Base-by-base conservation (phyloP, 2,113 vertebrate genomes). In the Vireo altiloquus region DNA sequence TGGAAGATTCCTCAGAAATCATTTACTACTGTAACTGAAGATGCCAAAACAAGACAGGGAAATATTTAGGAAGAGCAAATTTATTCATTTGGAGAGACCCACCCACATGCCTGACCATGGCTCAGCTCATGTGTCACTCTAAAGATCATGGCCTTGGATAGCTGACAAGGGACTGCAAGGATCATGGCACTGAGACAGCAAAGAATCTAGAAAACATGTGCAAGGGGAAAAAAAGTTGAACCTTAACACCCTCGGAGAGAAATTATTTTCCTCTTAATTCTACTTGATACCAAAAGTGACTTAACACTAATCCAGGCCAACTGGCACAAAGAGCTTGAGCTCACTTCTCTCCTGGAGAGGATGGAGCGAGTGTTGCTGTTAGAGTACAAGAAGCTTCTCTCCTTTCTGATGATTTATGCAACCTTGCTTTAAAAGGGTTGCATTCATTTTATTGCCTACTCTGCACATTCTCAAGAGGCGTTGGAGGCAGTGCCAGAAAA, bases 401-500 rank as follows among this genome's bases (percentile, higher is more conserved):
- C 77, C 92, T 97, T 97, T 96, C 95, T 92, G 89, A 96, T 94
- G 88, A 97, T 97, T 98, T 98, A 96, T 61, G 35, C 95, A 97
- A 97, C 94, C 92, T 97, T 21, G 3, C 40, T 86, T 94, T 96
- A 81, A 70, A 70, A 72, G 94, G 59, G 85, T 84, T 93, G 60
- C 90, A 63, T 93, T 91, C 56, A 68, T 89, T 92, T 96, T 96
- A 96, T 89, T 97, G 95, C 96, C 90, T 94, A 94, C 93, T 96
- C 94, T 86, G 95, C 95, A 96, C 93, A 97, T 97, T 96, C 95
- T 96, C 94, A 75, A 86, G 82, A 94, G 53, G 94, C 93, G 93
- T 96, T 96, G 95, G 82, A 96, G 94, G 54, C 79, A 81, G 90
- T 94, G 95, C 95, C 96, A 96, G 75, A 89, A 92, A 90, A 97